phyloP scores from a whole-genome alignment of 2,888 invertebrate genomes.

The Gymnosoma rotundatum region DNA sequence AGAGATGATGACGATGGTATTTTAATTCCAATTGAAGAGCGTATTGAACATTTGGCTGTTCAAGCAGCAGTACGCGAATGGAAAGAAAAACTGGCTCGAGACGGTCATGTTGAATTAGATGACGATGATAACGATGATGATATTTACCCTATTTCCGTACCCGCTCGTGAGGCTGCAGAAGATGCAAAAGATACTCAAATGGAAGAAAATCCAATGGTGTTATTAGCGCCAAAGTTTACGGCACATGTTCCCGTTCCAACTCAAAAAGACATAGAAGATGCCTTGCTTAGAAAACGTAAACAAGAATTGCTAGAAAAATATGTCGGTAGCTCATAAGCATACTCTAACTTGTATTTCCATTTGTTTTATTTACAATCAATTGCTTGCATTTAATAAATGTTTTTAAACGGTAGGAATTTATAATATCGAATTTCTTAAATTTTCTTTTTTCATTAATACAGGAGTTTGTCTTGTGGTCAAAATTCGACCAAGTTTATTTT shows the following conservation, averaged over 20 bases:
- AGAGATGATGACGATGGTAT: slow-evolving; percentile 99
- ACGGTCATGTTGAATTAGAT: slow-evolving; percentile 89
- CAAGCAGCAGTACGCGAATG: slow-evolving; percentile 87
- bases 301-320: slow-evolving; percentile 94
- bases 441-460: no score
- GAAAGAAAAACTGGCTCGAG: slow-evolving; percentile 85
- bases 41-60: slow-evolving; percentile 88
- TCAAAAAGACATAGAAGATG: slow-evolving; percentile 96
- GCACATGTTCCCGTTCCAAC: slow-evolving; percentile 96
- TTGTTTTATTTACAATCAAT: no score
- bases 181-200: slow-evolving; percentile 49
- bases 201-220: slow-evolving; percentile 80
- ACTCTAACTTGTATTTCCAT: no score
- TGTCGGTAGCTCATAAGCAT: slow-evolving; percentile 81
- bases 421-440: no score
- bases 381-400: no score
- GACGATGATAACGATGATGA: slow-evolving; percentile 85
- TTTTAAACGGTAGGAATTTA: no score
- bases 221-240: slow-evolving; percentile 85
- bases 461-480: no score
- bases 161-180: slow-evolving; percentile 75
- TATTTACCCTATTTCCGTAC: slow-evolving; percentile 80
- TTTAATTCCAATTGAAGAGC: slow-evolving; percentile 92
- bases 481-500: no score
- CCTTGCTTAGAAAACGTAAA: slow-evolving; percentile 94